A percentile compares a stretch with the other conserved stretches of the same genome.
Evolutionary conservation across 2,888 invertebrate species (phyloP).

Genomic region (Theretra japonica): DNA sequence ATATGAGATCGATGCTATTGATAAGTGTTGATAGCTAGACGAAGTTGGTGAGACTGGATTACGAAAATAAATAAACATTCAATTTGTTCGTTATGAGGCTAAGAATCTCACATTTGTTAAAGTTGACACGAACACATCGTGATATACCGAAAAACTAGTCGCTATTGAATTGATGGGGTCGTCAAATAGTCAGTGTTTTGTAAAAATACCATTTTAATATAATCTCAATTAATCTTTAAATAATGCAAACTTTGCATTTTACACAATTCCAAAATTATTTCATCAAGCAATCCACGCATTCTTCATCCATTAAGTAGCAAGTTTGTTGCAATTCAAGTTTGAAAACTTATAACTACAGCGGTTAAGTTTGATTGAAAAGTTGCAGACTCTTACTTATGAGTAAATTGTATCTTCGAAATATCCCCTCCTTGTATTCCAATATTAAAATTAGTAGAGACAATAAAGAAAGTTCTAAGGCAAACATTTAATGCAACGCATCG

Average conservation of each 20-base stretch:
- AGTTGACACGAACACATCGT: too few species aligned
- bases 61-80: too few species aligned
- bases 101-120: too few species aligned
- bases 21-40: too few species aligned
- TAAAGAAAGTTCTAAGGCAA: constrained; percentile 45
- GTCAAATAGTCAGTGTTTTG: background rate
- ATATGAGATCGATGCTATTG: too few species aligned
- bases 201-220: background rate
- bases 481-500: constrained; percentile 43
- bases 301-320: constrained; percentile 53
- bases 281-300: constrained; percentile 51
- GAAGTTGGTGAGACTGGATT: too few species aligned
- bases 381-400: constrained; percentile 46
- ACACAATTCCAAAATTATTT: constrained; percentile 34
- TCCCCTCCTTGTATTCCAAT: background rate
- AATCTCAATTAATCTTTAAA: background rate
- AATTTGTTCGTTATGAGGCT: too few species aligned
- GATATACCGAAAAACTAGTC: too few species aligned
- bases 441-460: constrained; percentile 27
- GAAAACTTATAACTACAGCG: constrained; percentile 54
- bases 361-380: constrained; percentile 57
- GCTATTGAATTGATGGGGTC: background rate
- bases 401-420: constrained; percentile 31
- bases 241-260: background rate
- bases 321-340: constrained; percentile 54